Evolutionary conservation across 2,888 invertebrate genomes (phyloP), one percentile per base, ranked within the genome.

Genomic region (Sturmia bella): DNA sequence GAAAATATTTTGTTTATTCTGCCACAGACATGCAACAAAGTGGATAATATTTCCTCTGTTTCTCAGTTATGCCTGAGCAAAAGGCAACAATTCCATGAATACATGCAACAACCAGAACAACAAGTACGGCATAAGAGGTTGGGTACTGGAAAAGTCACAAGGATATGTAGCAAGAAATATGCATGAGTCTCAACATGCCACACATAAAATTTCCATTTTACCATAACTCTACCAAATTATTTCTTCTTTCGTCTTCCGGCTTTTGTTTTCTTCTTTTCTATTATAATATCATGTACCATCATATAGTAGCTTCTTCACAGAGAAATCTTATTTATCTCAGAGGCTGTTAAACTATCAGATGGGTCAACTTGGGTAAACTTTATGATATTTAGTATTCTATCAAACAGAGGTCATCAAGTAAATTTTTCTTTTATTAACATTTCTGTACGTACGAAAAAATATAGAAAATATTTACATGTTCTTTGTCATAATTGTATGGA

Each of bases 121-220:
- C 13, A 39, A 56, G n/a, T 24, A 72, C 12, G 43, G n/a, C 11
- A 52, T 1, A 77, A 61, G 45, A 7, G 19, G 37, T 64, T 48
- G n/a, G 37, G 19, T n/a, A 21, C 21, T 19, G 19, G 7, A 37
- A 32, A 54, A 54, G 5, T 24, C 15, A 48, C 24, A n/a, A 50
- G 70, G 64, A 57, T 50, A 15, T 48, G 39, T 37, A 59, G 61
- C 41, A 72, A 64, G 48, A 63, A 54, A 81, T 72, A 76, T 76
- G 63, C 68, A 72, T 70, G 72, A 66, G 73, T 76, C 80, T 64
- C 72, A 77, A 64, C 72, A 68, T 84, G 85, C 84, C 69, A 84
- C 75, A 84, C 85, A 87, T 87, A 86, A 86, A 87, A 88, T 87
- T 88, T 85, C 77, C 84, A 87, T 88, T 87, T 88, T 86, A 87